phyloP scores from a whole-genome alignment of 2,113 vertebrate species.

The Salminus brasiliensis region DNA sequence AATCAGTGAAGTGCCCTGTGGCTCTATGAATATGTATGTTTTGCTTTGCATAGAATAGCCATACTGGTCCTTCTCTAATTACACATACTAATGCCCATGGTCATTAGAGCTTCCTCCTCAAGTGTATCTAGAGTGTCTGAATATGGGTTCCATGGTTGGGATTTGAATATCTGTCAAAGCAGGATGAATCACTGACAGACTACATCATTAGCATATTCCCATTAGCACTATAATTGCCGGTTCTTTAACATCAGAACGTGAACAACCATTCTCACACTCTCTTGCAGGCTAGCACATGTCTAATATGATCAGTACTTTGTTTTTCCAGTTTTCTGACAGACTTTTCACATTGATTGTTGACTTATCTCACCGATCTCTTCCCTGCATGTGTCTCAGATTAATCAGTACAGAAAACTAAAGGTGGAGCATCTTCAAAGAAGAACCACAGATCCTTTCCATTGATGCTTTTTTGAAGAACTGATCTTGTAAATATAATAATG shows the following conservation, averaged over 20 bases:
- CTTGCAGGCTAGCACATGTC: not conserved
- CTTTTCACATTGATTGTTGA: not conserved
- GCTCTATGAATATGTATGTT: constrained; percentile 47
- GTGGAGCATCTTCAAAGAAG: not conserved
- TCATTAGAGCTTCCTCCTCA: constrained; percentile 36
- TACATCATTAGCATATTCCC: constrained; percentile 37
- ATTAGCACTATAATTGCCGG: constrained; percentile 51
- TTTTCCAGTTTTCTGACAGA: not conserved
- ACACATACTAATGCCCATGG: constrained; percentile 41
- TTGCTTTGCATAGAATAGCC: constrained; percentile 32
- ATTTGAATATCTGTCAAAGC: constrained; percentile 50
- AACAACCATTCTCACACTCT: not conserved
- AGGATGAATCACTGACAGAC: constrained; percentile 31
- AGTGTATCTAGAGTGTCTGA: constrained; percentile 30
- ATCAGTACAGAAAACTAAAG: not conserved
- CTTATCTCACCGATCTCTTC: not conserved
- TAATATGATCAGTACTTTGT: not conserved
- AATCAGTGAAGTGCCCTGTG: constrained; percentile 18
- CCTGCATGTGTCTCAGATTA: not conserved
- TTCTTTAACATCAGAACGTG: constrained; percentile 41
- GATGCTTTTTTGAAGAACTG: no score
- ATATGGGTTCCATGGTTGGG: constrained; percentile 28
- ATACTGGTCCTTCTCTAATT: constrained; percentile 37
- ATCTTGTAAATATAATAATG: no score
- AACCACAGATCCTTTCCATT: not conserved